Evolutionary conservation across 2,113 vertebrate species (phyloP), one percentile per base, ranked within the genome.

Genomic region (Cavia porcellus): DNA sequence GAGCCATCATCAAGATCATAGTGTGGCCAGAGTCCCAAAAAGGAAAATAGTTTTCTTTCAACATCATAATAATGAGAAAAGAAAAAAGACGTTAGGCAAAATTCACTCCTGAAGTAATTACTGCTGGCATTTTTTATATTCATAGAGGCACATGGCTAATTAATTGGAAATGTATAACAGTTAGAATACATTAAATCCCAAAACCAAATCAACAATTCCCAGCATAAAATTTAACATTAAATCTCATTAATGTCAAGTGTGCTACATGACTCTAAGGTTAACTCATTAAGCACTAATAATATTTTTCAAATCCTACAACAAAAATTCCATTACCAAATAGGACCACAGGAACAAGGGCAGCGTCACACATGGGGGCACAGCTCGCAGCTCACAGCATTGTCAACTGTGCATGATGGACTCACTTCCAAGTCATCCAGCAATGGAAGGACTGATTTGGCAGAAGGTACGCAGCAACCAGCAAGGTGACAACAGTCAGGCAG

Each of bases 151-250:
- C 20, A 42, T 2, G 74, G 66, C 79, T 91, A 94, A 97, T 97
- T 97, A 97, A 96, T 82, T 95, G 87, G 90, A 55, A 92, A 62
- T 57, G 7, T 59, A 35, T 77, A 89, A 94, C 28, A 57, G 66
- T 93, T 95, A 72, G 96, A 97, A 95, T 0, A 96, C 79, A 94
- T 94, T 94, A 96, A 96, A 74, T 55, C 14, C 55, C 68, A 42
- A 96, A 96, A 83, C 72, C 93, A 95, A 86, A 90, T 91, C 91
- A 97, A 93, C 66, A 89, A 91, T 92, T 84, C 86, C 59, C 62
- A 94, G 96, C 89, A 96, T 80, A 93, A 94, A 97, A 96, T 83
- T 86, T 86, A 95, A 89, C 93, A 94, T 89, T 86, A 91, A 96
- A 86, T 80, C 74, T 91, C 86, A 83, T 86, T 95, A 95, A 32